phyloP scores from a whole-genome alignment of 2,113 vertebrate genomes.

The Manacus vitellinus region DNA sequence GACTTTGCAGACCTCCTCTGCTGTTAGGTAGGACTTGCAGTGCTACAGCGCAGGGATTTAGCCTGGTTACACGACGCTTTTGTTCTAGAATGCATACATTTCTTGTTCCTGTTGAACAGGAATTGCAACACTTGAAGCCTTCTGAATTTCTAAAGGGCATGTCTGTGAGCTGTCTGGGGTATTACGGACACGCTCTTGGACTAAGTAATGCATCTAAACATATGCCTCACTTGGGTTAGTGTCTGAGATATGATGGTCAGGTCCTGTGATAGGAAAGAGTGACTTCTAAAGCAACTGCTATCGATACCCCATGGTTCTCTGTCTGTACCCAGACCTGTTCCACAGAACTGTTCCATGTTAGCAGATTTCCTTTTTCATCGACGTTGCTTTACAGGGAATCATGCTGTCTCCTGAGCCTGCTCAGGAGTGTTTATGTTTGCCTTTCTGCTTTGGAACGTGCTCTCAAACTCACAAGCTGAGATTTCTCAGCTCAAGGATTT shows the following conservation, averaged over 20 bases:
- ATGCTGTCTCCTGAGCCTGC: neutral
- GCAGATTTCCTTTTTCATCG: neutral
- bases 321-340: neutral
- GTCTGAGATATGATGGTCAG: neutral
- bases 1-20: neutral
- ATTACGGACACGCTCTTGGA: neutral
- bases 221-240: neutral
- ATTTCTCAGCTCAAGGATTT: neutral
- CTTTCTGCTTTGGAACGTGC: neutral
- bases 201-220: neutral
- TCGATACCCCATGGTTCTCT: fast-evolving
- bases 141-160: neutral
- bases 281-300: neutral
- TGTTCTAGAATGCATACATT: constrained; percentile 2
- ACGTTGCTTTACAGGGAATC: fast-evolving
- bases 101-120: constrained; percentile 32
- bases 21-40: neutral
- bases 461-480: neutral
- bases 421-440: neutral
- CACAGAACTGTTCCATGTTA: neutral
- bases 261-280: neutral
- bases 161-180: neutral
- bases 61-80: neutral
- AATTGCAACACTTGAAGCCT: neutral
- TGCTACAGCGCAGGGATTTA: neutral